Evolutionary conservation across 2,113 vertebrate genomes (phyloP).

Genomic region (Benitochromis conjunctus): DNA sequence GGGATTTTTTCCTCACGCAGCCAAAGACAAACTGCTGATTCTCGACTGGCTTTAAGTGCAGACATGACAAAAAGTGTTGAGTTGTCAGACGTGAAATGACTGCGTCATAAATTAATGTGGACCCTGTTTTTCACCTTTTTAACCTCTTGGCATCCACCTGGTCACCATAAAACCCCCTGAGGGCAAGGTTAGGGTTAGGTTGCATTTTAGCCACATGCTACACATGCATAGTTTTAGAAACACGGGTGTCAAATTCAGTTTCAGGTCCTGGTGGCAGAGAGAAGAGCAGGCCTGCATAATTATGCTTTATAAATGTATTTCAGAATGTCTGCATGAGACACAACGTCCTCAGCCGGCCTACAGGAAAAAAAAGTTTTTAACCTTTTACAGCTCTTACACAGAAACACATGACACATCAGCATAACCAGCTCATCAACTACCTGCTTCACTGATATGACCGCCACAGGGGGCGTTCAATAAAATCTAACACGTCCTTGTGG

Average conservation of each 20-base stretch:
- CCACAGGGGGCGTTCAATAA: neutral
- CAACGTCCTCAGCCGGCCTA: too few species aligned
- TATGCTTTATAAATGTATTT: neutral
- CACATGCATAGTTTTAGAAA: neutral
- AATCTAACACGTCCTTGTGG: neutral
- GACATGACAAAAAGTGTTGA: neutral
- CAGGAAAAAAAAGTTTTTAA: neutral
- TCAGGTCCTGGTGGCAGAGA: neutral
- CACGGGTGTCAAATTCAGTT: neutral
- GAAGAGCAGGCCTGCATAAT: neutral
- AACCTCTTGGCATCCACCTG: neutral
- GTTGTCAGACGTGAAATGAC: neutral
- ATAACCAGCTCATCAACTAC: too few species aligned
- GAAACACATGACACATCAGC: neutral
- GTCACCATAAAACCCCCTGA: neutral
- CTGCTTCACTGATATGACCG: too few species aligned
- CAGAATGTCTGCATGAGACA: neutral
- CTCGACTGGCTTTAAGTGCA: accelerated
- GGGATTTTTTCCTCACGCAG: neutral
- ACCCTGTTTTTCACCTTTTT: neutral
- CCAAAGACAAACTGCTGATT: accelerated
- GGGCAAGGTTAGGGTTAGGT: neutral
- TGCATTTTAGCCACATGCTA: neutral
- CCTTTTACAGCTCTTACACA: neutral
- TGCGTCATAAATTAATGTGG: neutral